Evolutionary conservation across 2,888 invertebrate genomes (phyloP).

Genomic region (Agriopis marginaria): DNA sequence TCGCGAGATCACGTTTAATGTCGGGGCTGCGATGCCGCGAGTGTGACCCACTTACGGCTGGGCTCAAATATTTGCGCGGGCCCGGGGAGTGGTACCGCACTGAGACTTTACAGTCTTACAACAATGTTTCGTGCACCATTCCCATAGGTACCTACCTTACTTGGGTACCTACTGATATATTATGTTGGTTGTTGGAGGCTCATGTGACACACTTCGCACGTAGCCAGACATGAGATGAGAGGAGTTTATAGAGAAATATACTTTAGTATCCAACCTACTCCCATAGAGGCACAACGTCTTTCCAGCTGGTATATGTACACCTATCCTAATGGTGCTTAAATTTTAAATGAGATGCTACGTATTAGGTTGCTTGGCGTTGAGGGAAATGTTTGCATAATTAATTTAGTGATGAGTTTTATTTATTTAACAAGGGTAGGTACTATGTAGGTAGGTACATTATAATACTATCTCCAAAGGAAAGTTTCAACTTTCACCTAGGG

Average conservation of each 20-base stretch:
- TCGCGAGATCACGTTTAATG: constrained; percentile 53
- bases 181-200: constrained; percentile 9
- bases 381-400: constrained; percentile 36
- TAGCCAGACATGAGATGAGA: constrained; percentile 14
- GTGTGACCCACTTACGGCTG: constrained; percentile 72
- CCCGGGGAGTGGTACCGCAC: constrained; percentile 73
- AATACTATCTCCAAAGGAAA: constrained; percentile 19
- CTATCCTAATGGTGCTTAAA: constrained; percentile 36
- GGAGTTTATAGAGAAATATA: constrained; percentile 6
- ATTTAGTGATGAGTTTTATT: constrained; percentile 38
- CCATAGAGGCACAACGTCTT: constrained; percentile 8
- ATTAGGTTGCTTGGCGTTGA: constrained; percentile 34
- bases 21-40: constrained; percentile 46
- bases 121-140: constrained; percentile 50
- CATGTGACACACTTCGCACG: constrained; percentile 21
- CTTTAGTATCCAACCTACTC: background rate
- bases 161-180: constrained; percentile 37
- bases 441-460: constrained; percentile 9
- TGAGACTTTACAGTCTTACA: constrained; percentile 54
- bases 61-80: constrained; percentile 71
- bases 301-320: constrained; percentile 21
- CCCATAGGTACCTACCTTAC: constrained; percentile 9
- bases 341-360: constrained; percentile 37
- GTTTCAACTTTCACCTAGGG: constrained; percentile 7
- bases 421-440: constrained; percentile 27